Evolutionary conservation across 2,797 vertebrate species (phyloP), one percentile per base, ranked within the genome.

Genomic region (Pseudochaenichthys georgianus): DNA sequence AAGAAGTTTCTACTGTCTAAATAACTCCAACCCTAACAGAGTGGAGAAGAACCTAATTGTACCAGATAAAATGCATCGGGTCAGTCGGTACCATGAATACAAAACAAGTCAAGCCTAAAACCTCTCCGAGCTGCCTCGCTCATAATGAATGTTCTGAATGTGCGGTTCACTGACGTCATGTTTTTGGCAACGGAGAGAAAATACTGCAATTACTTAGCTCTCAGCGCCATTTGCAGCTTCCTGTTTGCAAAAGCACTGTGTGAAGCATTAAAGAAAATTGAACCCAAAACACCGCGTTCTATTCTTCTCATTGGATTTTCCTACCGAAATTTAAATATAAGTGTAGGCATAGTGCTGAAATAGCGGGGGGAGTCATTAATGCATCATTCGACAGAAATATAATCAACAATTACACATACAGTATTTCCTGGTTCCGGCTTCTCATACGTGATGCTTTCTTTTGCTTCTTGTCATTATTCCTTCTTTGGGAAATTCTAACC

Each of bases 191-290:
- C 66, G 0, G 3, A 46, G 15, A 61, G 55, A 17, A 70, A 70
- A 52, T 45, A 28, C 17, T 2, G 9, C 11, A n/a, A 17, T 34
- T 61, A 53, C 15, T 67, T 28, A 2, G 9, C 62, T 62, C 51
- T 59, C 41, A 16, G 48, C 60, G 13, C 45, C 34, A 57, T 70
- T 65, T 61, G 41, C n/a, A 66, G 28, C 38, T 61, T 46, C 55
- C 43, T 67, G 34, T 61, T 43, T 60, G 21, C 16, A 38, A 31
- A 50, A 31, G 4, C 15, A 16, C 43, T 13, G 9, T 54, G 5
- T 54, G 34, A 6, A 38, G 34, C 34, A 38, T 38, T 8, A 6
- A 38, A 38, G 34, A 38, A 38, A 38, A 38, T 38, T 38, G 34
- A 34, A 38, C 34, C 34, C 34, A 38, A 38, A 38, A 38, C 34